Conservation (phyloP, 2,113 vertebrate genomes). For the Arizona elegans region DNA sequence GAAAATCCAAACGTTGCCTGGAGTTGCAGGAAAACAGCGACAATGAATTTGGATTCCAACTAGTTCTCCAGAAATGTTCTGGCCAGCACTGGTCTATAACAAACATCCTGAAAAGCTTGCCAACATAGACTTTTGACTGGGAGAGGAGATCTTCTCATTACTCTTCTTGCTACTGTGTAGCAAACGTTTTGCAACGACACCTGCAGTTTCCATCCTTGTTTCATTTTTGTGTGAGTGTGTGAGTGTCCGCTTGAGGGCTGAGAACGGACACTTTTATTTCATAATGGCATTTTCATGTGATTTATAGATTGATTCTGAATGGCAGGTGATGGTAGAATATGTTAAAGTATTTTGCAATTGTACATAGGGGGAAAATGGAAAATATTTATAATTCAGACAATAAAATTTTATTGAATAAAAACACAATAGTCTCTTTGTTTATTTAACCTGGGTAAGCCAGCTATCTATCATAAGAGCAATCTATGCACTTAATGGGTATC, state of each 20-base stretch:
- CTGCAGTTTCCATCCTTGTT: slow-evolving; percentile 70
- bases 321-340: slow-evolving; percentile 73
- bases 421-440: background rate
- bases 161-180: slow-evolving; percentile 95
- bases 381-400: slow-evolving; percentile 87
- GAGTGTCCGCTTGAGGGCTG: slow-evolving; percentile 73
- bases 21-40: slow-evolving; percentile 89
- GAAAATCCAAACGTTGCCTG: slow-evolving; percentile 93
- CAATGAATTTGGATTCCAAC: slow-evolving; percentile 89
- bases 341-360: slow-evolving; percentile 88
- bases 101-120: slow-evolving; percentile 81
- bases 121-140: slow-evolving; percentile 53
- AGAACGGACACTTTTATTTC: slow-evolving; percentile 75
- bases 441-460: background rate
- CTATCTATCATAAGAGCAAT: background rate
- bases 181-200: slow-evolving; percentile 69
- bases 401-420: slow-evolving; percentile 78
- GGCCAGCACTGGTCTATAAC: slow-evolving; percentile 95
- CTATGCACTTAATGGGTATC: background rate
- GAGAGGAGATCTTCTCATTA: slow-evolving; percentile 37
- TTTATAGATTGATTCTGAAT: slow-evolving; percentile 74
- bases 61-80: slow-evolving; percentile 90
- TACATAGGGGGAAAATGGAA: slow-evolving; percentile 79
- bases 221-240: slow-evolving; percentile 62
- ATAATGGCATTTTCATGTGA: slow-evolving; percentile 74